phyloP scores from a whole-genome alignment of 2,888 invertebrate genomes.

The Dioctria linearis region DNA sequence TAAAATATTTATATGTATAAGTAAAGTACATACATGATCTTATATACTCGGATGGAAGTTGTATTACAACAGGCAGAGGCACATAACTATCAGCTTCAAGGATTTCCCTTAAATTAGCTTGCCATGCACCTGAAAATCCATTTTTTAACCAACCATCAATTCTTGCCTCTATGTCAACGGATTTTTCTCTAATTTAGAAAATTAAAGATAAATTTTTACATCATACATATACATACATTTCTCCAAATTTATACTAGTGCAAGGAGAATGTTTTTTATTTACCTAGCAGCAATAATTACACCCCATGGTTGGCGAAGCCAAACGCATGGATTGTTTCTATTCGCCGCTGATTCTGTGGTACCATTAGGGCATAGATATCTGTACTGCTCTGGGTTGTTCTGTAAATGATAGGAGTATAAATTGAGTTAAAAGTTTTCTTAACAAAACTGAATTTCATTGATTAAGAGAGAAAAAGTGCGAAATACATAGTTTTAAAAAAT shows the following conservation, averaged over 20 bases:
- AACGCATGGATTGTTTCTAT: constrained; percentile 72
- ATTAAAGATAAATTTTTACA: not conserved
- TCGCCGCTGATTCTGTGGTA: constrained; percentile 60
- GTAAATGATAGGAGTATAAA: not conserved
- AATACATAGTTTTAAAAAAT: not conserved
- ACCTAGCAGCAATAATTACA: constrained; percentile 69
- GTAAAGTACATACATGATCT: constrained; percentile 48
- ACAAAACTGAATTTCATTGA: too few species aligned
- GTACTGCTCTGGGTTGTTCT: constrained; percentile 59
- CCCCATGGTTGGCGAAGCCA: constrained; percentile 78
- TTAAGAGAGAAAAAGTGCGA: not conserved
- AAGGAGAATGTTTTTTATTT: not conserved
- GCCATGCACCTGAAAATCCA: constrained; percentile 54
- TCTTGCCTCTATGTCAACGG: constrained; percentile 57
- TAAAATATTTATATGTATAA: not conserved
- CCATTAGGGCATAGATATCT: constrained; percentile 67
- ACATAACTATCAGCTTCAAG: constrained; percentile 55
- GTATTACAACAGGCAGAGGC: constrained; percentile 47
- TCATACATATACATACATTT: not conserved
- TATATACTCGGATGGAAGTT: constrained; percentile 57
- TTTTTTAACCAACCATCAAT: constrained; percentile 62
- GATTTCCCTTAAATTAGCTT: constrained; percentile 62
- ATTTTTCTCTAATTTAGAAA: constrained; percentile 59
- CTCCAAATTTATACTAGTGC: not conserved
- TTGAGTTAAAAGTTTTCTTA: not conserved